Conservation (phyloP, 2,113 vertebrate species). For the Corvus moneduloides region DNA sequence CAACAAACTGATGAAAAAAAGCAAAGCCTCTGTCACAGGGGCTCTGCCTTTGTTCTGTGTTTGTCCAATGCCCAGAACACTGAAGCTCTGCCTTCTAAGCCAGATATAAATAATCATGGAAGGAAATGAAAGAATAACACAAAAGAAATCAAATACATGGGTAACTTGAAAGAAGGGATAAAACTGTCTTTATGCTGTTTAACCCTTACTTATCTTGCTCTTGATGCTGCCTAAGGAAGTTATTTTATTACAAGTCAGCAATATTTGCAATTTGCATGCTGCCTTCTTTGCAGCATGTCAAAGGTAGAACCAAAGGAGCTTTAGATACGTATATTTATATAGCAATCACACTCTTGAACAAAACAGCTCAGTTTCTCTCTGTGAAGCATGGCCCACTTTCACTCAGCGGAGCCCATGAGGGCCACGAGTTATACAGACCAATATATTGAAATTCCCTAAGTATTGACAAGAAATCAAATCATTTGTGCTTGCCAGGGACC, state of each 20-base stretch:
- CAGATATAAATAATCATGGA: conserved; percentile 38
- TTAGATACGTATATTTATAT: background rate
- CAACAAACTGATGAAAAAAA: background rate
- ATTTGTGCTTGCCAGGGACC: background rate
- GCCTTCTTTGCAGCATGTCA: background rate
- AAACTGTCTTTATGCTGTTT: background rate
- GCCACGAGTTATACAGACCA: background rate
- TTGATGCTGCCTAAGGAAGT: background rate
- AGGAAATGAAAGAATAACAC: conserved; percentile 1
- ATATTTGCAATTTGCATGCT: background rate
- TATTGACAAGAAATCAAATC: background rate
- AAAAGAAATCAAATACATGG: background rate
- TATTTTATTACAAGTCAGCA: background rate
- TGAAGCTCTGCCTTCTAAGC: conserved; percentile 14
- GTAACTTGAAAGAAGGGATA: conserved; percentile 5
- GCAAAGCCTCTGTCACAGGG: background rate
- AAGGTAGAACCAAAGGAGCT: background rate
- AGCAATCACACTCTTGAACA: background rate
- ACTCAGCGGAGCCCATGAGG: background rate
- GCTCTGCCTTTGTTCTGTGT: conserved; percentile 23
- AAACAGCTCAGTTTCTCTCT: background rate
- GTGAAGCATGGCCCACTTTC: background rate
- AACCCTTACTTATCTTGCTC: background rate
- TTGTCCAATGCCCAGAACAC: conserved; percentile 17
- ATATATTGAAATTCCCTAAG: background rate